Evolutionary conservation across 2,797 vertebrate genomes (phyloP).

Genomic region (Chelonia mydas): DNA sequence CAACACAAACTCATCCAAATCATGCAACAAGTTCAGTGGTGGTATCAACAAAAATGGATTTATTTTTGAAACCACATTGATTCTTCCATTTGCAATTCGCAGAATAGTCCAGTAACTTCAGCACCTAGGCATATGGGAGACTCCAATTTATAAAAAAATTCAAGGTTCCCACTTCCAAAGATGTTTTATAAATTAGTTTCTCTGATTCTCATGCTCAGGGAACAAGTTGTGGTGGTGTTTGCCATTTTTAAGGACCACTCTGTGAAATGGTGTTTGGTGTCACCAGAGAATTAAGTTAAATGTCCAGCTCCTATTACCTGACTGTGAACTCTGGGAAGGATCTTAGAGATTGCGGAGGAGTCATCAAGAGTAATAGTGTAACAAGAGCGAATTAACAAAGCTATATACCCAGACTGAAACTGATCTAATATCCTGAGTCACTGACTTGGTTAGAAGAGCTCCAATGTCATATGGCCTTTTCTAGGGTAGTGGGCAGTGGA

Average conservation of each 20-base stretch:
- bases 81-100: slow-evolving; percentile 6
- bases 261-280: neutral
- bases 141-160: slow-evolving; percentile 32
- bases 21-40: neutral
- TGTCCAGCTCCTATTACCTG: neutral
- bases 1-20: neutral
- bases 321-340: neutral
- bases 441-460: neutral
- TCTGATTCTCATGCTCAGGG: neutral
- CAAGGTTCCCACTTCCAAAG: slow-evolving; percentile 39
- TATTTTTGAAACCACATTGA: neutral
- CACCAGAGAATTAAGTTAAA: neutral
- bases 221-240: neutral
- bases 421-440: neutral
- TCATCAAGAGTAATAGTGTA: neutral
- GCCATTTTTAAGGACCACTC: neutral
- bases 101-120: slow-evolving; percentile 3
- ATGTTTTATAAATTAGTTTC: neutral
- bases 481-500: neutral
- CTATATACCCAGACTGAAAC: neutral
- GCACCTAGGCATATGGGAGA: neutral
- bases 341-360: slow-evolving; percentile 22
- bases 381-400: slow-evolving; percentile 1
- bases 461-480: neutral
- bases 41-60: neutral